Percentiles rank a stretch among this genome's conserved stretches.
These are phyloP conservation scores for Dastarcus helophoroides DNA, from an alignment of 2,888 invertebrate genomes.

Conservation along the genomic window DNA sequence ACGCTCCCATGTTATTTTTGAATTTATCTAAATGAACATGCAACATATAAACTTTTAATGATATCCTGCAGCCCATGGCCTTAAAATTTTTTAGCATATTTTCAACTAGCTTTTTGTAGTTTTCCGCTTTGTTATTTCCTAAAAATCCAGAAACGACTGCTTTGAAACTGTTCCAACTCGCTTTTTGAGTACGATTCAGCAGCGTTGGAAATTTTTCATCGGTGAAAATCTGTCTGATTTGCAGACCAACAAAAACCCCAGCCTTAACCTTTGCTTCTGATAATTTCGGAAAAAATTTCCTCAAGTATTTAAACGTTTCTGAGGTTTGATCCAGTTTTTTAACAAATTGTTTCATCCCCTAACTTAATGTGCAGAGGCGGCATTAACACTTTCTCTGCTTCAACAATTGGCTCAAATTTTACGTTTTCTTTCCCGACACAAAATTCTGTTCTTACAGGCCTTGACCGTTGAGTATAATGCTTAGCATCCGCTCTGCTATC, in stretches of 20 bases:
- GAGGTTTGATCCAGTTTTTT: slow-evolving; percentile 10
- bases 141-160: slow-evolving; percentile 13
- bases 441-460: slow-evolving; percentile 17
- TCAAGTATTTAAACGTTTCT: slow-evolving; percentile 8
- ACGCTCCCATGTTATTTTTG: slow-evolving; percentile 20
- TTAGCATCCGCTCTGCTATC: slow-evolving; percentile 15
- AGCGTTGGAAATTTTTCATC: slow-evolving; percentile 1
- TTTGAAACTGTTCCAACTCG: slow-evolving; percentile 8
- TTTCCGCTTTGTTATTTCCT: slow-evolving; percentile 21
- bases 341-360: slow-evolving; percentile 14
- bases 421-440: slow-evolving; percentile 15
- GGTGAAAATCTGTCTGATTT: too few relatives aligned
- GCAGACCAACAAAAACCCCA: too few relatives aligned
- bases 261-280: slow-evolving; percentile 7
- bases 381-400: slow-evolving; percentile 12
- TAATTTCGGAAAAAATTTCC: slow-evolving; percentile 4
- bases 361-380: slow-evolving; percentile 16
- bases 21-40: too few relatives aligned
- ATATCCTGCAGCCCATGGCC: slow-evolving; percentile 18
- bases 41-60: slow-evolving; percentile 21
- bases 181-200: background rate
- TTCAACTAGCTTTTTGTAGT: slow-evolving; percentile 19
- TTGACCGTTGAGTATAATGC: slow-evolving; percentile 15
- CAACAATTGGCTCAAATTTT: slow-evolving; percentile 12
- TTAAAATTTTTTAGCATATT: slow-evolving; percentile 17